Conservation (phyloP, 1,140 invertebrate genomes). For the Megathymus violae region DNA sequence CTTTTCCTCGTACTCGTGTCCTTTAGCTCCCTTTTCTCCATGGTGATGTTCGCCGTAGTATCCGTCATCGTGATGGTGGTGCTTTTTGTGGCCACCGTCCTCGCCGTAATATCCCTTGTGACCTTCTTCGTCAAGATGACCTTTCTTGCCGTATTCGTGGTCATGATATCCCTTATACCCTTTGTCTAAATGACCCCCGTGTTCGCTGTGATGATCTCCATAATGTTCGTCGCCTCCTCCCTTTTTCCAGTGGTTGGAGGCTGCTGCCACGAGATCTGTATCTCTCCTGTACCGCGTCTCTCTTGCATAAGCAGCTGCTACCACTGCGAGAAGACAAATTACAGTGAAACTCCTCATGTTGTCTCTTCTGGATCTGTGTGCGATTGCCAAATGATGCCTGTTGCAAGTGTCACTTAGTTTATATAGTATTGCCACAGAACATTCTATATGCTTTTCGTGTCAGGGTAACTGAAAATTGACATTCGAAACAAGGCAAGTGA, state of each 20-base stretch:
- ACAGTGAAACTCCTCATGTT: slow-evolving; percentile 63
- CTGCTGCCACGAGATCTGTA: slow-evolving; percentile 83
- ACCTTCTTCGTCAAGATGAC: slow-evolving; percentile 88
- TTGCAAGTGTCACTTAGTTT: slow-evolving; percentile 65
- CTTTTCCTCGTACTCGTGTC: slow-evolving; percentile 84
- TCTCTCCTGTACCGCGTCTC: slow-evolving; percentile 65
- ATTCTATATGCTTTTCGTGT: slow-evolving; percentile 69
- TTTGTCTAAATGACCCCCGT: slow-evolving; percentile 77
- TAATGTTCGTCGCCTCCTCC: slow-evolving; percentile 82
- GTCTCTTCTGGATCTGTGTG: slow-evolving; percentile 53
- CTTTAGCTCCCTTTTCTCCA: slow-evolving; percentile 87
- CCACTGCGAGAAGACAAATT: slow-evolving; percentile 52
- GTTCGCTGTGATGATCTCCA: slow-evolving; percentile 73
- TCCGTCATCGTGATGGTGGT: slow-evolving; percentile 89
- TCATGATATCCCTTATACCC: slow-evolving; percentile 86
- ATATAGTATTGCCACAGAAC: slow-evolving; percentile 80
- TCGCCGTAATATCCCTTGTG: slow-evolving; percentile 88
- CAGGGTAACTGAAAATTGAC: slow-evolving; percentile 68
- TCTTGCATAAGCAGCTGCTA: slow-evolving; percentile 54
- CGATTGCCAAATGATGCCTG: slow-evolving; percentile 77
- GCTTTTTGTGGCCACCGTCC: slow-evolving; percentile 88
- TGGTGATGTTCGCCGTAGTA: slow-evolving; percentile 89
- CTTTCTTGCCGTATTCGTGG: slow-evolving; percentile 87
- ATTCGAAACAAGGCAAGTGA: slow-evolving; percentile 58
- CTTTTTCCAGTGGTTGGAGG: slow-evolving; percentile 84